phyloP scores from a whole-genome alignment of 2,113 vertebrate genomes.

The Colistium nudipinnis region DNA sequence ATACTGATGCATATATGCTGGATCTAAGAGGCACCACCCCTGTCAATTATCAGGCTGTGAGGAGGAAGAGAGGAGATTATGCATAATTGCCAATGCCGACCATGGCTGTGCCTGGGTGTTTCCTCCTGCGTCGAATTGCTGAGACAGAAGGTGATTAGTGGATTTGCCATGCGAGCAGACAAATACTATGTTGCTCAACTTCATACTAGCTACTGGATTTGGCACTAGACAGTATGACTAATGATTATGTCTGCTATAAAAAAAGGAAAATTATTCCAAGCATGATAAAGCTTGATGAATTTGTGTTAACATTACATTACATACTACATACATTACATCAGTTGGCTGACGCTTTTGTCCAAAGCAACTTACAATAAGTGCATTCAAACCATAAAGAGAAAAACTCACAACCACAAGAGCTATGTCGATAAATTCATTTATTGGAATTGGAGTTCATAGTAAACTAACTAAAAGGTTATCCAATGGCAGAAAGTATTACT shows the following conservation, averaged over 20 bases:
- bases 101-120: constrained; percentile 72
- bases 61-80: constrained; percentile 73
- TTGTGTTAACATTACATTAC: background rate
- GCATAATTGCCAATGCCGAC: constrained; percentile 71
- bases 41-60: constrained; percentile 65
- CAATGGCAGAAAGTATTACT: constrained; percentile 36
- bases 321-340: no score
- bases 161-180: constrained; percentile 65
- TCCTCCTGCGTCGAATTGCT: constrained; percentile 65
- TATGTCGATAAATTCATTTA: no score
- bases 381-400: no score
- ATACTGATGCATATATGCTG: constrained; percentile 50
- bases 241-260: constrained; percentile 20
- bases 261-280: constrained; percentile 3
- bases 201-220: constrained; percentile 57
- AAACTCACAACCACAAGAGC: no score
- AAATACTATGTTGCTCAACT: constrained; percentile 68
- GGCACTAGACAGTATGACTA: constrained; percentile 46
- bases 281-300: background rate
- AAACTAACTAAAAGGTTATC: no score
- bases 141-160: constrained; percentile 72
- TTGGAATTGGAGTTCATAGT: background rate
- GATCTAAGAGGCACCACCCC: constrained; percentile 50
- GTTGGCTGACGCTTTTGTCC: no score
- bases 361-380: no score